A percentile compares a stretch with the other conserved stretches of the same genome.
phyloP scores from a whole-genome alignment of 2,888 invertebrate genomes.

The Phragmatobia fuliginosa region DNA sequence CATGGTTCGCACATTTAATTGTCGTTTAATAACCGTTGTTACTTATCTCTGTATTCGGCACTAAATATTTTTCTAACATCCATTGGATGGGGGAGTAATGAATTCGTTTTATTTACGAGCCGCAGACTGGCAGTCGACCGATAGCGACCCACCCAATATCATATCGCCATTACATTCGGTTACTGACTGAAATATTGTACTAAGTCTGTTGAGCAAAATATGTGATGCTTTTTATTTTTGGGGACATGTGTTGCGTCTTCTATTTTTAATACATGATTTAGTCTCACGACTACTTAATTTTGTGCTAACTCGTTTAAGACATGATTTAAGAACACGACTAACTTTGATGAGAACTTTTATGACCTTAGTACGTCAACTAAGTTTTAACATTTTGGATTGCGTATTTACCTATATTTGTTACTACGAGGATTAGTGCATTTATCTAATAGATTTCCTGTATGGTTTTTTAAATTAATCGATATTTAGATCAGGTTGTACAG shows the following conservation, averaged over 20 bases:
- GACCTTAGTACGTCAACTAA: background rate
- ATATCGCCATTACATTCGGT: conserved; percentile 73
- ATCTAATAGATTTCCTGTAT: background rate
- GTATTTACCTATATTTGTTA: background rate
- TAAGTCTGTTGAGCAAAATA: conserved; percentile 50
- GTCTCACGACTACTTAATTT: background rate
- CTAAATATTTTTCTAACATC: conserved; percentile 72
- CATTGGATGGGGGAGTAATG: conserved; percentile 69
- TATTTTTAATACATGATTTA: conserved; percentile 14
- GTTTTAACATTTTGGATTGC: background rate
- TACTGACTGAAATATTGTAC: conserved; percentile 64
- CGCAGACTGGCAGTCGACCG: conserved; percentile 72
- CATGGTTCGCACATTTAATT: conserved; percentile 41
- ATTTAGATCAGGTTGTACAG: too few species aligned
- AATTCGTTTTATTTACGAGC: conserved; percentile 77
- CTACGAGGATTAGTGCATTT: background rate
- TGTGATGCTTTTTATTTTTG: conserved; percentile 43
- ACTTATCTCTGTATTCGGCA: conserved; percentile 58
- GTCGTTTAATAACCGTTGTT: conserved; percentile 46
- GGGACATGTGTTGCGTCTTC: conserved; percentile 18
- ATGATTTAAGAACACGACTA: background rate
- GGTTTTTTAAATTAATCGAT: background rate
- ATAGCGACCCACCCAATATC: conserved; percentile 76
- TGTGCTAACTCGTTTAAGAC: background rate
- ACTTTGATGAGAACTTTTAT: background rate